Base-by-base conservation (phyloP, 2,113 vertebrate species). In the Callithrix jacchus region DNA sequence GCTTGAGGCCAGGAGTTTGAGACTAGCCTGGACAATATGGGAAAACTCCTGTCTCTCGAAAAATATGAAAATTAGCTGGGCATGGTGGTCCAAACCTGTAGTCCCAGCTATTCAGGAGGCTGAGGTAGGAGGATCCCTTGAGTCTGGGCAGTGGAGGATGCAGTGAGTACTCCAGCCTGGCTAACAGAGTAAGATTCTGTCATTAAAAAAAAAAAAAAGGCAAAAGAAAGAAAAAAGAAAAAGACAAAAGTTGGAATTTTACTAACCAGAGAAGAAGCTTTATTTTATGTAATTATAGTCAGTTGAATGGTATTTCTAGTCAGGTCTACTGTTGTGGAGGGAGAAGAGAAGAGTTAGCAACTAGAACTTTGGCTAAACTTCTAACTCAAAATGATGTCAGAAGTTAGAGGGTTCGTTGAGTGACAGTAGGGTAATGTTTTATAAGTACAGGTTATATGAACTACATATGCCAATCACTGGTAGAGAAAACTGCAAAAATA, bases 261-360 rank as follows among this genome's bases (percentile, higher is more conserved):
- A 92, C 49, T 25, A 32, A 90, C 14, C 45, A 90, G 82, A 86
- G 16, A 83, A 93, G 37, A 56, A 88, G 30, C 27, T 93, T 93
- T 76, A 35, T 58, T 89, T 90, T 73, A 71, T 47, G 20, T 56
- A 68, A 32, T 40, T 68, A 30, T 8, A 68, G 45, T 1, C 80
- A 47, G 27, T 40, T n/a, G 54, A 82, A 18, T 37, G 37, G 21
- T 68, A 54, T 88, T 89, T 96, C 79, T 94, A 70, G n/a, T 96
- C 47, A 47, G 54, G 14, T 40, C 52, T 95, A 1, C n/a, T 73
- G 0, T 23, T 92, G 68, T n/a, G 76, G 45, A 93, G 40, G 54
- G 49, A 94, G 80, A 66, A 82, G 49, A 70, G 45, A n/a, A 81
- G 30, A 83, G 35, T 42, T 82, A 91, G 21, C 14, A 87, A 49